These are phyloP conservation scores for Grallaria varia DNA, from an alignment of 2,113 vertebrate species.

Conservation along the genomic window DNA sequence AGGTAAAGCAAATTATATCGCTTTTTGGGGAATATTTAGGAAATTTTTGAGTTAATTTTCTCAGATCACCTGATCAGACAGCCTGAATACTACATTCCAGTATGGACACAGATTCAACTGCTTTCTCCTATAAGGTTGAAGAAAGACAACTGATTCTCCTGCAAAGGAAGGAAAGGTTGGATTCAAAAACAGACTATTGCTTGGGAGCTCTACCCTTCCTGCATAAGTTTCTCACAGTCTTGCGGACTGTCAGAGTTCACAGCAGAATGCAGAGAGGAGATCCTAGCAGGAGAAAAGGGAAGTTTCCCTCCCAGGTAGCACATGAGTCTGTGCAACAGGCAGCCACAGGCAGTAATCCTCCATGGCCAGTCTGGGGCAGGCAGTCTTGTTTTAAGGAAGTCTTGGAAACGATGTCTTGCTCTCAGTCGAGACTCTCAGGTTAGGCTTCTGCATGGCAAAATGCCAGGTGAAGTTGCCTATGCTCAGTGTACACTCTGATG, in stretches of 20 bases:
- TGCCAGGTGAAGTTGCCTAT: not conserved
- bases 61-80: not conserved
- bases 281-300: not conserved
- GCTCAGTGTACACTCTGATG: not conserved
- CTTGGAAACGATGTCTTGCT: not conserved
- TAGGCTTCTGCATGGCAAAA: not conserved
- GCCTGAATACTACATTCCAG: not conserved
- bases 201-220: not conserved
- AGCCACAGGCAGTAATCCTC: not conserved
- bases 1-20: not conserved
- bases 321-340: not conserved
- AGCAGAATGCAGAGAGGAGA: not conserved
- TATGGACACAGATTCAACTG: not conserved
- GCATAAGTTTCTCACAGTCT: not conserved
- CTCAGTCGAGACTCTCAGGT: not conserved
- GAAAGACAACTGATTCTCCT: not conserved
- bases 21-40: not conserved
- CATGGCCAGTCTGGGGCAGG: not conserved
- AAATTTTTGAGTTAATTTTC: not conserved
- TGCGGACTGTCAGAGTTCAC: not conserved
- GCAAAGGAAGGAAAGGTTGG: not conserved
- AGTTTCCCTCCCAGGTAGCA: not conserved
- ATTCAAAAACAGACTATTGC: not conserved
- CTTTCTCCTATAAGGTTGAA: not conserved
- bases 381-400: not conserved